Percentiles rank a stretch among this genome's conserved stretches.
phyloP scores from a whole-genome alignment of 2,888 invertebrate species.

The Caenorhabditis japonica region DNA sequence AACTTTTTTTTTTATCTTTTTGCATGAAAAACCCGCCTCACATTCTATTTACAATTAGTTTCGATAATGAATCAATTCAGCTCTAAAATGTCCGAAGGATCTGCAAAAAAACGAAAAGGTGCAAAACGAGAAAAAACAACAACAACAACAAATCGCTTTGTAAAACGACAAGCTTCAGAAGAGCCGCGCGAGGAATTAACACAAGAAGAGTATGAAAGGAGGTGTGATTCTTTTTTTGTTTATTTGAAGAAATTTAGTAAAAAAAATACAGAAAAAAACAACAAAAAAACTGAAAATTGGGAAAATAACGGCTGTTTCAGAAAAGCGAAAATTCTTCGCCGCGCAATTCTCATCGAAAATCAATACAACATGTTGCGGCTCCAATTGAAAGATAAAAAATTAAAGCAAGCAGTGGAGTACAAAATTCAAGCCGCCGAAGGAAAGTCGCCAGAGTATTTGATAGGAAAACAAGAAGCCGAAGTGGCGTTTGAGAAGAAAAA shows the following conservation, averaged over 20 bases:
- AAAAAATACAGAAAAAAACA: not conserved
- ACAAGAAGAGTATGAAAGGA: conserved; percentile 13
- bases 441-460: conserved; percentile 6
- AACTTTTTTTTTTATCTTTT: too few species aligned
- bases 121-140: conserved; percentile 9
- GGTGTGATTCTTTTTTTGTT: conserved; percentile 17
- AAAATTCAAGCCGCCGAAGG: not conserved
- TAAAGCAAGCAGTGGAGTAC: not conserved
- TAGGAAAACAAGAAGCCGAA: conserved; percentile 11
- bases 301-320: conserved; percentile 7
- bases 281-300: not conserved
- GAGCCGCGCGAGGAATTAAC: conserved; percentile 6
- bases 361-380: conserved; percentile 13
- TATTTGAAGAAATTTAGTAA: too few species aligned
- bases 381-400: conserved; percentile 2
- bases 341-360: conserved; percentile 11
- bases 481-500: not conserved
- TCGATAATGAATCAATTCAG: too few species aligned
- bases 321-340: conserved; percentile 3
- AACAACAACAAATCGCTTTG: not conserved
- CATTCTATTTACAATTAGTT: too few species aligned
- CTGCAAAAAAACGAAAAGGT: conserved; percentile 4
- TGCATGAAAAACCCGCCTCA: too few species aligned
- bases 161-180: conserved; percentile 5
- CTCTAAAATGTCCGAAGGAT: conserved; percentile 17